Percentiles rank a stretch among this genome's conserved stretches.
Evolutionary conservation across 1,140 invertebrate genomes (phyloP).

Genomic region (Cyclargus thomasi): DNA sequence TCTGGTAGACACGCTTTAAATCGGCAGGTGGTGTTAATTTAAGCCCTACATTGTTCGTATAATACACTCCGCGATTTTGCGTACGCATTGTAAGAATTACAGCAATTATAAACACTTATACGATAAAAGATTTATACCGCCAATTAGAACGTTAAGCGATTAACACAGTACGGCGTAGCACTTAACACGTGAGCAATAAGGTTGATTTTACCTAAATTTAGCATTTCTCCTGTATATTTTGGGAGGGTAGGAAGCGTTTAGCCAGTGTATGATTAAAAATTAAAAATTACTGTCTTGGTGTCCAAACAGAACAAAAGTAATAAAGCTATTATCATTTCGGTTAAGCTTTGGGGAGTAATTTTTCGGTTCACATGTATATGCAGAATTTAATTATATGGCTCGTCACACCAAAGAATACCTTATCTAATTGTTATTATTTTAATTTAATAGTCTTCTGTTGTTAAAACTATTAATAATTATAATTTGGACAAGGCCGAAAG

Average conservation of each 20-base stretch:
- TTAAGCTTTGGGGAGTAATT: too few relatives aligned
- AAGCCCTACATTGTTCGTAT: constrained; percentile 42
- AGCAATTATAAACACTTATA: constrained; percentile 24
- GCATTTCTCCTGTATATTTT: background rate
- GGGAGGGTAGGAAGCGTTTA: background rate
- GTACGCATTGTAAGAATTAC: constrained; percentile 19
- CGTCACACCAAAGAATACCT: too few relatives aligned
- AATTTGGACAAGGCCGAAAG: too few relatives aligned
- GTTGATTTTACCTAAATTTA: background rate
- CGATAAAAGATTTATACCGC: constrained; percentile 18
- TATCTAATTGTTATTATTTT: too few relatives aligned
- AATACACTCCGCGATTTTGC: constrained; percentile 4
- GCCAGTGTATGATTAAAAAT: background rate
- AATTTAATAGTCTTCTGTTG: too few relatives aligned
- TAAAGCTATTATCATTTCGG: too few relatives aligned
- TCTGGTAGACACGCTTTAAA: constrained; percentile 18
- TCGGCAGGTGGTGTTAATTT: constrained; percentile 57
- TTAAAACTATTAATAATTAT: too few relatives aligned
- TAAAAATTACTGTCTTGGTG: background rate
- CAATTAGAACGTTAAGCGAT: constrained; percentile 13
- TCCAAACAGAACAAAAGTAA: too few relatives aligned
- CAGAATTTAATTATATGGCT: too few relatives aligned
- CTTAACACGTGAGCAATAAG: background rate
- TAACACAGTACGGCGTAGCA: background rate
- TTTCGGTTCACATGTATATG: too few relatives aligned